phyloP scores from a whole-genome alignment of 2,797 vertebrate species.

The Acropternis orthonyx region DNA sequence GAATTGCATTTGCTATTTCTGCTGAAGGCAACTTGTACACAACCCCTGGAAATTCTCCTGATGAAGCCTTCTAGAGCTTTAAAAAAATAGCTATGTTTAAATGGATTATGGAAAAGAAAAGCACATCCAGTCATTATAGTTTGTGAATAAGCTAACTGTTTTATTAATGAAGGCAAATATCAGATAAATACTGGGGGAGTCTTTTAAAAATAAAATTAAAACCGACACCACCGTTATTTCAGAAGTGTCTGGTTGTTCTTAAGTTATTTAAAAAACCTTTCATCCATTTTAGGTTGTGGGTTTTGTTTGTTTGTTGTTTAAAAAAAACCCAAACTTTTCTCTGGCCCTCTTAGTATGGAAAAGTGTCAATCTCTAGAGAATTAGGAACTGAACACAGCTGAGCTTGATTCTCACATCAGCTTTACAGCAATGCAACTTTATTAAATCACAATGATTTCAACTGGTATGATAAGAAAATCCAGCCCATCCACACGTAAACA shows the following conservation, averaged over 20 bases:
- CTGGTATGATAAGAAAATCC: constrained; percentile 45
- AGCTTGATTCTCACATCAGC: constrained; percentile 54
- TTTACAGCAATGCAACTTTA: constrained; percentile 40
- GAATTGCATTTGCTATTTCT: constrained; percentile 74
- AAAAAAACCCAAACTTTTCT: background rate
- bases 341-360: constrained; percentile 58
- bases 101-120: constrained; percentile 73
- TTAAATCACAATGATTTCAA: constrained; percentile 59
- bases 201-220: constrained; percentile 72
- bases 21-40: constrained; percentile 78
- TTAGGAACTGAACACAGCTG: constrained; percentile 70
- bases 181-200: constrained; percentile 51
- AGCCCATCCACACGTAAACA: constrained; percentile 70
- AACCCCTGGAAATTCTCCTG: constrained; percentile 71
- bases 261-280: constrained; percentile 67
- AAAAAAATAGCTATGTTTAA: constrained; percentile 60
- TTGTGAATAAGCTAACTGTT: constrained; percentile 79
- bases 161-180: constrained; percentile 81
- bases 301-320: background rate
- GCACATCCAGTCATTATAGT: constrained; percentile 75
- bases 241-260: constrained; percentile 72
- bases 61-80: constrained; percentile 70
- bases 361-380: constrained; percentile 56
- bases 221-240: constrained; percentile 70
- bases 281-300: constrained; percentile 51